Evolutionary conservation across 1,140 invertebrate genomes (phyloP).

Genomic region (Argopecten irradians): DNA sequence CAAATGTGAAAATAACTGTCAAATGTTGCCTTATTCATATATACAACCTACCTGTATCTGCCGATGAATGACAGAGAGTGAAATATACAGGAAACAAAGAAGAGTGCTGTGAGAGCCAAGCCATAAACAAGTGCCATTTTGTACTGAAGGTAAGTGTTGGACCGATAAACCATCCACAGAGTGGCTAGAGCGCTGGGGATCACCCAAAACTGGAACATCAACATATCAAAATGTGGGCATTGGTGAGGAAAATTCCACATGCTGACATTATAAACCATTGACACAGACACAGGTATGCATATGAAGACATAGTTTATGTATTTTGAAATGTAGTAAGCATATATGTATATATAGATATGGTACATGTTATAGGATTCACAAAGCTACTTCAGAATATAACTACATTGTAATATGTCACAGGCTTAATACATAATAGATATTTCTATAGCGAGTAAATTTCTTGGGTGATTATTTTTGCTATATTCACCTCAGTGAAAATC

Average conservation of each 20-base stretch:
- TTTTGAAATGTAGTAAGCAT: too few relatives aligned
- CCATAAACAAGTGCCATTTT: conserved; percentile 91
- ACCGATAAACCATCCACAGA: conserved; percentile 85
- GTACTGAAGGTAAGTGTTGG: conserved; percentile 85
- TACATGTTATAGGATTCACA: too few relatives aligned
- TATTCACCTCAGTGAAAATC: too few relatives aligned
- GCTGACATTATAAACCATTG: not conserved
- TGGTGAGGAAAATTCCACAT: not conserved
- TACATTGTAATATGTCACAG: too few relatives aligned
- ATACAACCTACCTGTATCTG: conserved; percentile 71
- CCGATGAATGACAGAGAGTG: conserved; percentile 88
- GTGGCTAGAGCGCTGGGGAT: conserved; percentile 87
- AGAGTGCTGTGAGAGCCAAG: conserved; percentile 88
- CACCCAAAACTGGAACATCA: conserved; percentile 83
- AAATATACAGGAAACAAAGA: conserved; percentile 86
- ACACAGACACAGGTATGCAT: not conserved
- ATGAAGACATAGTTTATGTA: too few relatives aligned
- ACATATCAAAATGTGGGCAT: conserved; percentile 14
- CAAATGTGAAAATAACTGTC: not conserved
- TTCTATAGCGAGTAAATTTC: too few relatives aligned
- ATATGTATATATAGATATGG: too few relatives aligned
- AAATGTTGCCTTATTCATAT: not conserved
- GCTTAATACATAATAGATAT: too few relatives aligned
- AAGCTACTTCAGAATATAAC: too few relatives aligned
- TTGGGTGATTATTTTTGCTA: too few relatives aligned